These are phyloP conservation scores for Gobio occitaniae DNA, from an alignment of 2,797 vertebrate genomes.

Conservation along the genomic window DNA sequence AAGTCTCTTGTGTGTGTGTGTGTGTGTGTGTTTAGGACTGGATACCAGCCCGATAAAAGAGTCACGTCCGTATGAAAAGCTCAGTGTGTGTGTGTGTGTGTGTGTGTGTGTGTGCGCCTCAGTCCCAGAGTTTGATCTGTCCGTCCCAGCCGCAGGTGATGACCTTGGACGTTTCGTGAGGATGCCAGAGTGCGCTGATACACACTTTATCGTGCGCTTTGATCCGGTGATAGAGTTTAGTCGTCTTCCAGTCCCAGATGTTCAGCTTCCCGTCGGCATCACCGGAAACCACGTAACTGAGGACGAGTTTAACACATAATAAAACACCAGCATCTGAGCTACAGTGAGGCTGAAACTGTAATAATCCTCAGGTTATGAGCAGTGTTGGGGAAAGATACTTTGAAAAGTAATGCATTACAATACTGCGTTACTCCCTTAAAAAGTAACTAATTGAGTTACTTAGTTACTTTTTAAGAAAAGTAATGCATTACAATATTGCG, in stretches of 20 bases:
- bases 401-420: too few species aligned
- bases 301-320: too few species aligned
- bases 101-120: constrained; percentile 39
- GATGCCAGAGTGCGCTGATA: constrained; percentile 97
- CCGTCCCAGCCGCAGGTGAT: constrained; percentile 98
- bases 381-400: too few species aligned
- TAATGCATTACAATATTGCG: too few species aligned
- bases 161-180: constrained; percentile 98
- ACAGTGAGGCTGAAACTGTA: too few species aligned
- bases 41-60: constrained; percentile 78
- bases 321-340: too few species aligned
- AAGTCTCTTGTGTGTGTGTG: background rate
- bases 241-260: constrained; percentile 99
- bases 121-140: constrained; percentile 98
- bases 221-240: constrained; percentile 96
- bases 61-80: background rate
- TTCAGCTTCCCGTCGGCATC: constrained; percentile 98
- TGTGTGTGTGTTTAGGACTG: constrained; percentile 68
- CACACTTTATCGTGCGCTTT: constrained; percentile 99
- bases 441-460: too few species aligned
- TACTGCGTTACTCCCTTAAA: too few species aligned
- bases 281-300: constrained; percentile 94
- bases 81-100: background rate
- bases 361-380: too few species aligned
- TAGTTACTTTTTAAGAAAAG: too few species aligned